Evolutionary conservation across 1,140 invertebrate species (phyloP).

Genomic region (Bombyx mandarina): DNA sequence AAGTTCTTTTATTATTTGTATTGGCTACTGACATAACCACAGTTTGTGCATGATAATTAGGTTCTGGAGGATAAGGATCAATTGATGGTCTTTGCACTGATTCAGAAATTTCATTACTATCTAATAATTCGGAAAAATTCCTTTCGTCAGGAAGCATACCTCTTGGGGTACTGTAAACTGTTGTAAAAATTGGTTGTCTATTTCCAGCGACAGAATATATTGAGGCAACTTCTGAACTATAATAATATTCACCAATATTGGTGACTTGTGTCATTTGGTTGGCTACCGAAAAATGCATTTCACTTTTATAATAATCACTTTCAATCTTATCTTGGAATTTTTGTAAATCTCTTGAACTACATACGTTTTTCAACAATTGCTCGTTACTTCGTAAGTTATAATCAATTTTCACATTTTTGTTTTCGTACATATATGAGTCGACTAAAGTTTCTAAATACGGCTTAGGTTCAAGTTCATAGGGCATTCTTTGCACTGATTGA

Average conservation of each 20-base stretch:
- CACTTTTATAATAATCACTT: constrained; percentile 39
- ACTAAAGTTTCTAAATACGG: constrained; percentile 63
- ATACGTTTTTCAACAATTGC: constrained; percentile 26
- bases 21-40: constrained; percentile 63
- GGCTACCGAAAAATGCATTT: constrained; percentile 34
- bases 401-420: constrained; percentile 36
- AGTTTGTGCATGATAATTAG: constrained; percentile 70
- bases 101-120: constrained; percentile 75
- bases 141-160: constrained; percentile 73
- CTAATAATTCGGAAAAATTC: constrained; percentile 78
- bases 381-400: constrained; percentile 35
- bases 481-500: constrained; percentile 45
- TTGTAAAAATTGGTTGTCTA: constrained; percentile 77
- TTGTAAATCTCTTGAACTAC: constrained; percentile 36
- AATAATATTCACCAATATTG: constrained; percentile 71
- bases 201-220: constrained; percentile 84
- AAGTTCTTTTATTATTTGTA: constrained; percentile 39
- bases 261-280: constrained; percentile 37
- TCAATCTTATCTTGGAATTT: constrained; percentile 49
- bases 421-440: constrained; percentile 54
- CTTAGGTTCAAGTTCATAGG: constrained; percentile 51
- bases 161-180: constrained; percentile 78
- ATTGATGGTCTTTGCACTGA: constrained; percentile 50
- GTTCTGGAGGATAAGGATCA: constrained; percentile 65
- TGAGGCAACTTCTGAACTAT: constrained; percentile 75